These are phyloP conservation scores for Centrocercus urophasianus DNA, from an alignment of 2,113 vertebrate species.

Conservation along the genomic window DNA sequence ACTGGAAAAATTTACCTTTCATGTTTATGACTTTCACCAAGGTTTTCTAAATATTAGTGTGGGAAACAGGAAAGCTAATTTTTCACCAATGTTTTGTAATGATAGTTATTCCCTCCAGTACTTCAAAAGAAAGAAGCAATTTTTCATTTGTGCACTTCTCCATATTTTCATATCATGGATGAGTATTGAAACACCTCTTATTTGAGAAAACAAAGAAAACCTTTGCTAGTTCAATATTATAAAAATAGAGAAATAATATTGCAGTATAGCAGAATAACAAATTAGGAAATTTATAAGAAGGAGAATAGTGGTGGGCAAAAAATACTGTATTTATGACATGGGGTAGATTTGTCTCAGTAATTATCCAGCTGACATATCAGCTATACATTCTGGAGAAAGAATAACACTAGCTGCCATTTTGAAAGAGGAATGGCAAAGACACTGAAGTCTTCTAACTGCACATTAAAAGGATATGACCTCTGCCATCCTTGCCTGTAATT, in stretches of 20 bases:
- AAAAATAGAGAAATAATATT: not conserved
- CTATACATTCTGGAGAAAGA: not conserved
- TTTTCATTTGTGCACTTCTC: conserved; percentile 35
- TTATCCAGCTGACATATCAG: not conserved
- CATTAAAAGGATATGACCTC: not conserved
- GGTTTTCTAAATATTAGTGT: conserved; percentile 55
- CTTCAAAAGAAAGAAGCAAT: conserved; percentile 26
- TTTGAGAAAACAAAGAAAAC: conserved; percentile 29
- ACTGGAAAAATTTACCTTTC: conserved; percentile 21
- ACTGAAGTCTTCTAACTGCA: not conserved
- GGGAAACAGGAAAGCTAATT: conserved; percentile 44
- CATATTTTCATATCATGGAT: not conserved
- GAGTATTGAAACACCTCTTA: not conserved
- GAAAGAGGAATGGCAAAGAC: not conserved
- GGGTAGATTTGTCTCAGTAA: conserved; percentile 16
- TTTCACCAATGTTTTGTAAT: conserved; percentile 48
- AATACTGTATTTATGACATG: not conserved
- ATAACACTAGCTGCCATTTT: not conserved
- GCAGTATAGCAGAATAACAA: not conserved
- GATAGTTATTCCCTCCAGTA: conserved; percentile 50
- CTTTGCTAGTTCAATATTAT: conserved; percentile 11
- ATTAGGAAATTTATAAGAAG: conserved; percentile 16
- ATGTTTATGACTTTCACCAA: conserved; percentile 35
- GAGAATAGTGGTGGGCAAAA: not conserved
- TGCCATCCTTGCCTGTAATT: not conserved